Base-by-base conservation (phyloP, 2,797 vertebrate genomes). In the Crax fasciolata region DNA sequence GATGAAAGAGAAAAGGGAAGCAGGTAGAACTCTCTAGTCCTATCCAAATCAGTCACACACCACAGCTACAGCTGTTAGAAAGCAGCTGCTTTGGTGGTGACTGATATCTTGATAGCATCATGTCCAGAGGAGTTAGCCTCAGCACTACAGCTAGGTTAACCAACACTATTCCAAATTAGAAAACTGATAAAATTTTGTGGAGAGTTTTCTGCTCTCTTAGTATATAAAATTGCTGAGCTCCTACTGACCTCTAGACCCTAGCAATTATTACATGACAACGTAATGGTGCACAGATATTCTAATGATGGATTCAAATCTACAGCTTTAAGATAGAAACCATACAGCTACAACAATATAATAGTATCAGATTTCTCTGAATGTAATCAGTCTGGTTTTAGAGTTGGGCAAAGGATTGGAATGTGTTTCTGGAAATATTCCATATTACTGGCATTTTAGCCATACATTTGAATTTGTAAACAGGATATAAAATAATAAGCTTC, bases 401-500 rank as follows among this genome's bases (percentile, higher is more conserved):
- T 41, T 20, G 28, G 28, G 23, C 58, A 16, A 27, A 54, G 25
- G 30, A 65, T 48, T 3, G n/a, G 32, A 92, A 41, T 32, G 49
- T 0, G 1, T 48, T 92, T 73, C 78, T 93, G 75, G 48, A 66
- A 92, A 87, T 52, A n/a, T 18, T 75, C 58, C 18, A 5, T 38
- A 48, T 48, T 89, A 87, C 3, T 71, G 77, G 76, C 63, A 84
- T 84, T 89, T 94, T 58, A 91, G 58, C 78, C 79, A 89, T 43
- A 77, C 10, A 0, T 84, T 91, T 85, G 54, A 65, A 68, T 94
- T 68, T 81, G 65, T 84, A 90, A 93, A 94, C 73, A 90, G 75
- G 51, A 87, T 85, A 89, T 51, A 91, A 84, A 93, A 32, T 41
- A 83, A 48, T 27, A 84, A 89, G 75, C 68, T 92, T 93, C 68